Percentiles rank a stretch among this genome's conserved stretches.
Evolutionary conservation across 2,797 vertebrate genomes (phyloP).

Genomic region (Pteronotus mesoamericanus): DNA sequence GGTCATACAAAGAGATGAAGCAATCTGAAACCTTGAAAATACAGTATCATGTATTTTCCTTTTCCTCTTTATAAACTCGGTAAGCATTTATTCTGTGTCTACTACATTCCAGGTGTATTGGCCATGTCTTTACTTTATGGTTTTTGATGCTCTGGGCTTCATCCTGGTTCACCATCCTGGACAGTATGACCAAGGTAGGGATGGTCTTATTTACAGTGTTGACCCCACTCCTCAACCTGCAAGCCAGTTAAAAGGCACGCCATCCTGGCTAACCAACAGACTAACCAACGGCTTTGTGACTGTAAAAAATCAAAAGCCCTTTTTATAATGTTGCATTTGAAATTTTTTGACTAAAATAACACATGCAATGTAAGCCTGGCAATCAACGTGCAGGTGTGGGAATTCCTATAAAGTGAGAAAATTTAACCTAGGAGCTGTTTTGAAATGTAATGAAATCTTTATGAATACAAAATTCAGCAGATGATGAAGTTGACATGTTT

Average conservation of each 20-base stretch:
- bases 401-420: conserved; percentile 23
- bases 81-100: neutral
- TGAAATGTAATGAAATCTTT: conserved; percentile 39
- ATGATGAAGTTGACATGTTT: conserved; percentile 34
- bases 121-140: neutral
- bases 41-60: neutral
- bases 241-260: neutral
- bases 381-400: neutral
- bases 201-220: neutral
- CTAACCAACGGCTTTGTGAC: too few relatives aligned
- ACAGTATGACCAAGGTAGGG: fast-evolving
- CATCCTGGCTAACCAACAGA: neutral
- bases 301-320: neutral
- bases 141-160: neutral
- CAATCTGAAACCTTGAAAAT: neutral
- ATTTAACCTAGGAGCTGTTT: conserved; percentile 25
- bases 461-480: conserved; percentile 33
- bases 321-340: neutral
- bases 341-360: neutral
- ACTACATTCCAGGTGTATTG: too few relatives aligned
- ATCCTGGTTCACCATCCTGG: neutral
- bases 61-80: neutral
- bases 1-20: neutral
- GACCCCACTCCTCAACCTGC: neutral
- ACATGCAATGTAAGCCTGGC: neutral